Evolutionary conservation across 2,797 vertebrate genomes (phyloP).

Genomic region (Pantherophis vulpinus): DNA sequence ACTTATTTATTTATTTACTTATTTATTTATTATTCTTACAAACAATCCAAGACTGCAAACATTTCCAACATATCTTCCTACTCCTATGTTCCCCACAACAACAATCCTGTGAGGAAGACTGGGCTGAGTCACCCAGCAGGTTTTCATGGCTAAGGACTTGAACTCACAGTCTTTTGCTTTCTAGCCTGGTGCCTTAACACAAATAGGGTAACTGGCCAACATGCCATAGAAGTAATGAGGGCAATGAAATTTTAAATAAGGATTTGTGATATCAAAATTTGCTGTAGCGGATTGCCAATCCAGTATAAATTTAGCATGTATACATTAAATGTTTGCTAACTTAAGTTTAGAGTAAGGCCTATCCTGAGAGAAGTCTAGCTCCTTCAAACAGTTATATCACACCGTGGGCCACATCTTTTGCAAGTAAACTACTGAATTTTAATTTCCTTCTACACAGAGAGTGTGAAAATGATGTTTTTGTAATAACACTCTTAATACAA

Average conservation of each 20-base stretch:
- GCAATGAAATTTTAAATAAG: not conserved
- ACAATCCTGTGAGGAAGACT: not conserved
- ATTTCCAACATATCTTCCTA: not conserved
- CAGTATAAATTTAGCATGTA: not conserved
- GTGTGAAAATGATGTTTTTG: constrained; percentile 24
- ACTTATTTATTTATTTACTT: not conserved
- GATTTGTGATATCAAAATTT: not conserved
- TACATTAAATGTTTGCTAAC: not conserved
- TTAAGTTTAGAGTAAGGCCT: too few species aligned
- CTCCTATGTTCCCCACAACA: not conserved
- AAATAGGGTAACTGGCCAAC: not conserved
- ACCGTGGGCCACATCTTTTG: not conserved
- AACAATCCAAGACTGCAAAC: not conserved
- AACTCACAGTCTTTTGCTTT: not conserved
- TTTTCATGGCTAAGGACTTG: not conserved
- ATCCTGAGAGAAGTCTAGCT: not conserved
- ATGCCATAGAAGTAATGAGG: not conserved
- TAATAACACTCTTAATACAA: constrained; percentile 28
- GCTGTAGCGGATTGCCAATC: not conserved
- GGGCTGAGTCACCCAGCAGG: not conserved
- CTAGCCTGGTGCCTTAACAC: not conserved
- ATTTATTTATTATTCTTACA: not conserved
- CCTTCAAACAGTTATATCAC: not conserved
- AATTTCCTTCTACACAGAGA: not conserved
- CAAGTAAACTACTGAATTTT: not conserved